Evolutionary conservation across 2,888 invertebrate species (phyloP).

Genomic region (Napeogenes inachia): DNA sequence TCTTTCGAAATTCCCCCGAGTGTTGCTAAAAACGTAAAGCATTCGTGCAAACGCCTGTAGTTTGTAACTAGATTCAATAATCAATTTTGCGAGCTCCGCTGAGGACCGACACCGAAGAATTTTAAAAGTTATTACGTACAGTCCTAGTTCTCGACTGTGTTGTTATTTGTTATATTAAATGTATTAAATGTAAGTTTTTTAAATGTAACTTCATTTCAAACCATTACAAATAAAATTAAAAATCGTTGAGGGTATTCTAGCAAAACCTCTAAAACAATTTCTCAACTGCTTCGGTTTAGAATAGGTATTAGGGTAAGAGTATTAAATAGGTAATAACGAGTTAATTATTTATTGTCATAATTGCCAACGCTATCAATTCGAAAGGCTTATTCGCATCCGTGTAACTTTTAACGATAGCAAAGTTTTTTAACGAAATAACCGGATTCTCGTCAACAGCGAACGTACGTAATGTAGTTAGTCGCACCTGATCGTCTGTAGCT

Average conservation of each 20-base stretch:
- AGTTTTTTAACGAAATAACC: constrained; percentile 76
- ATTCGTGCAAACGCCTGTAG: constrained; percentile 52
- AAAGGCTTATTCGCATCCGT: constrained; percentile 51
- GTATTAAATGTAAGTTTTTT: no score
- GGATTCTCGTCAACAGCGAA: constrained; percentile 63
- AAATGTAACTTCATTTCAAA: no score
- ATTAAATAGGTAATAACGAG: constrained; percentile 2
- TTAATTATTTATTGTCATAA: constrained; percentile 23
- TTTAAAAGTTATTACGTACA: constrained; percentile 10
- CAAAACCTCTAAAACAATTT: no score
- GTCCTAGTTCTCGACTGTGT: constrained; percentile 4
- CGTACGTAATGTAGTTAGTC: constrained; percentile 53
- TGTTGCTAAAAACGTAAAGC: constrained; percentile 51
- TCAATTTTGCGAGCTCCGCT: constrained; percentile 61
- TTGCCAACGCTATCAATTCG: constrained; percentile 43
- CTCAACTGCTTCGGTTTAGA: no score
- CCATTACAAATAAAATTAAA: no score
- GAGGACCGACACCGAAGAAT: constrained; percentile 26
- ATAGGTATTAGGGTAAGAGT: no score
- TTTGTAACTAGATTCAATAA: constrained; percentile 74
- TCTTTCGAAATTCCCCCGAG: constrained; percentile 39
- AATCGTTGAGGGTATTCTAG: no score
- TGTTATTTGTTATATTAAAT: not conserved
- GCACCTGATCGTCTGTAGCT: constrained; percentile 45
- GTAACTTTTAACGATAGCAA: constrained; percentile 74